phyloP scores from a whole-genome alignment of 2,113 vertebrate genomes.

The Osmerus eperlanus region DNA sequence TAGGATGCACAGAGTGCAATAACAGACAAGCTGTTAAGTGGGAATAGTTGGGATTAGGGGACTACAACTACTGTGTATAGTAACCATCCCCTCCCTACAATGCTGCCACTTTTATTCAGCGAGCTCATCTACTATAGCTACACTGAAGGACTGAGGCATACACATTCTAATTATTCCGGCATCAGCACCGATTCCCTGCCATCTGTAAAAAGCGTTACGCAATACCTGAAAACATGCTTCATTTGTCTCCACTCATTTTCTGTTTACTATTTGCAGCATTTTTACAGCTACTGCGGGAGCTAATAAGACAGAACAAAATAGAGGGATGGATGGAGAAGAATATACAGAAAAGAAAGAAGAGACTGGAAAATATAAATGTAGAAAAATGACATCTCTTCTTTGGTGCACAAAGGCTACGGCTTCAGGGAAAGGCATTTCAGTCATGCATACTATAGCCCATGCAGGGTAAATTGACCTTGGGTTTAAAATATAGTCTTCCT shows the following conservation, averaged over 20 bases:
- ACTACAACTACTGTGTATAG: no score
- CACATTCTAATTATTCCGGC: conserved; percentile 68
- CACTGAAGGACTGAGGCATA: conserved; percentile 59
- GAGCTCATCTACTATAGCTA: conserved; percentile 32
- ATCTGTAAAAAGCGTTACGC: conserved; percentile 35
- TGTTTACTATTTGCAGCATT: neutral
- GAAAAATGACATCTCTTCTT: neutral
- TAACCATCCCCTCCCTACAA: neutral
- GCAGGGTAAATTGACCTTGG: neutral
- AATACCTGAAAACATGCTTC: conserved; percentile 32
- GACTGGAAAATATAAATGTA: neutral
- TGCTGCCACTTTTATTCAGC: conserved; percentile 1
- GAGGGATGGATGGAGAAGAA: neutral
- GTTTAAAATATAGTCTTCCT: neutral
- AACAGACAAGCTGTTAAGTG: no score
- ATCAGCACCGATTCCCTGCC: conserved; percentile 51
- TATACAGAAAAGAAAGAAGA: neutral
- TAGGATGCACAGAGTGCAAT: no score
- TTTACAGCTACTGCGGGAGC: neutral
- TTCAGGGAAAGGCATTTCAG: conserved; percentile 30
- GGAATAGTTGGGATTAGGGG: no score
- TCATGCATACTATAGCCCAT: conserved; percentile 31
- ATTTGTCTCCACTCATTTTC: conserved; percentile 3
- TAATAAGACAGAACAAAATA: neutral
- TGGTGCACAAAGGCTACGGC: conserved; percentile 9